Percentiles rank a stretch among this genome's conserved stretches.
Conservation (phyloP, 2,888 invertebrate genomes). For the Dryobota labecula region DNA sequence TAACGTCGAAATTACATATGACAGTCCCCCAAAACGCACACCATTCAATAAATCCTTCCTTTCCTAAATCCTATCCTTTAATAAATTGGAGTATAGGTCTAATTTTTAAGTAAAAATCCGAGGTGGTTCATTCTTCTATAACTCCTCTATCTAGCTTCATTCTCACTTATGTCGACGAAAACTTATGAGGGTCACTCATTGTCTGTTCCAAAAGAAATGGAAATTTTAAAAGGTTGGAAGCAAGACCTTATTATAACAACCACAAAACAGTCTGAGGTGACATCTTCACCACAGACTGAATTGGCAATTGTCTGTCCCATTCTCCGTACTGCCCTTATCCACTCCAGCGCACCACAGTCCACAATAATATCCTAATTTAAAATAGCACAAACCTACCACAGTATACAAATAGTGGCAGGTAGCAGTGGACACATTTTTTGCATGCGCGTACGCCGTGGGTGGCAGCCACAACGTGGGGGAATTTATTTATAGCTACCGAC, state of each 20-base stretch:
- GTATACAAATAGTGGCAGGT: slow-evolving; percentile 67
- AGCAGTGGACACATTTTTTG: slow-evolving; percentile 73
- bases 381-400: slow-evolving; percentile 58
- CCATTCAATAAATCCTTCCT: too few species aligned
- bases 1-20: too few species aligned
- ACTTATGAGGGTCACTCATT: neutral
- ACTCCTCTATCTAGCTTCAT: too few species aligned
- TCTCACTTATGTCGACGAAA: neutral
- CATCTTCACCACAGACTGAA: slow-evolving; percentile 49
- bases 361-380: slow-evolving; percentile 62
- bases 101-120: too few species aligned
- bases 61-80: too few species aligned
- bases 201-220: neutral
- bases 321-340: slow-evolving; percentile 32
- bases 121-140: neutral
- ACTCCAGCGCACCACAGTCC: slow-evolving; percentile 28
- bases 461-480: slow-evolving; percentile 72
- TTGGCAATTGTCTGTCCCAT: slow-evolving; percentile 43
- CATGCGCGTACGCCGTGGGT: slow-evolving; percentile 76
- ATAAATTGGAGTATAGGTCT: too few species aligned
- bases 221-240: neutral
- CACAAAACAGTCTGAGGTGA: neutral
- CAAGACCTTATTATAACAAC: slow-evolving; percentile 13
- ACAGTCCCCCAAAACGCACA: too few species aligned
- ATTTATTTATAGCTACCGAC: slow-evolving; percentile 78